Percentiles rank a stretch among this genome's conserved stretches.
These are phyloP conservation scores for Sipha maydis DNA, from an alignment of 2,888 invertebrate species.

Conservation along the genomic window DNA sequence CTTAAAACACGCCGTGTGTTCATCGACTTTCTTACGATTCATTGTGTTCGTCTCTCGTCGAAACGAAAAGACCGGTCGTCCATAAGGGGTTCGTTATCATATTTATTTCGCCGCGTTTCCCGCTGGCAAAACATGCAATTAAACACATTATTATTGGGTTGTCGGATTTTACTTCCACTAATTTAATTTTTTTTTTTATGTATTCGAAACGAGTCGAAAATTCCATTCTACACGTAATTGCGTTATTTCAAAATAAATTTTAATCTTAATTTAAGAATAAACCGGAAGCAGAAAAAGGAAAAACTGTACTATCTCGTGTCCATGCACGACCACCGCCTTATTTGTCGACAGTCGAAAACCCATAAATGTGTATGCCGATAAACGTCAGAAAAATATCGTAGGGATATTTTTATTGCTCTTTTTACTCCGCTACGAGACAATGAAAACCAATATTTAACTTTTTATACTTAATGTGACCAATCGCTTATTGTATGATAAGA, in stretches of 20 bases:
- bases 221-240: not conserved
- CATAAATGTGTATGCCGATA: not conserved
- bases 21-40: too few species aligned
- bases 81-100: too few species aligned
- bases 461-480: not conserved
- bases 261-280: not conserved
- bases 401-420: not conserved
- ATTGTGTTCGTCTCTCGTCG: too few species aligned
- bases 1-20: not conserved
- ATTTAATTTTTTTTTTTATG: not conserved
- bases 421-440: not conserved
- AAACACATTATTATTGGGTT: too few species aligned
- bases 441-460: slow-evolving; percentile 22
- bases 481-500: not conserved
- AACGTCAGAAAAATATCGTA: not conserved
- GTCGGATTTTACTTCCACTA: too few species aligned
- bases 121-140: too few species aligned
- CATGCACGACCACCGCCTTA: not conserved
- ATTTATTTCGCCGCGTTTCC: too few species aligned
- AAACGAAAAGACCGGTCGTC: too few species aligned
- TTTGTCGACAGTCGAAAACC: not conserved
- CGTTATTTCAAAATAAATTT: not conserved
- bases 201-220: not conserved
- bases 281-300: not conserved
- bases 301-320: not conserved